Base-by-base conservation (phyloP, 2,888 invertebrate genomes). In the Lottia scabra region DNA sequence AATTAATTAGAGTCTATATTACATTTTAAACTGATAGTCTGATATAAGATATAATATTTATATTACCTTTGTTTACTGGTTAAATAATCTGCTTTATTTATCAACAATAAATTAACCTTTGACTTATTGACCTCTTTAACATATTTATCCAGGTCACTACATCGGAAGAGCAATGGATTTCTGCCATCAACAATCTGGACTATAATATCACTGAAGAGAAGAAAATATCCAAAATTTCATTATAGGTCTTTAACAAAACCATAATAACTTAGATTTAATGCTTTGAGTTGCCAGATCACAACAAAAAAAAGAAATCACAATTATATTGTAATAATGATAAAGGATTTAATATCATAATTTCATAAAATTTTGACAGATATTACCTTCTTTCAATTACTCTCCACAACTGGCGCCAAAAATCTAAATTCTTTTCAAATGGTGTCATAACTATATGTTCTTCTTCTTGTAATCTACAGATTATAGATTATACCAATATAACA, bases 371-470 rank as follows among this genome's bases (percentile, higher is more conserved):
- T 38, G 38, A 8, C 5, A 6, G 3, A 38, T 38, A 8, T 38
- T 72, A 90, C 86, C 92, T 92, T 81, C 95, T 93, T 89, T 99
- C 99, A n/a, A 99, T 93, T 0, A 99, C 99, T 81, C 99, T 92
- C 99, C 99, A 99, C 45, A 99, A 89, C 88, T 99, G 99, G 66
- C 98, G 93, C 99, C 99, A 99, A 83, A 99, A 95, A 88, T 99
- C 98, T 26, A 99, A 89, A 90, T 99, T 99, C 85, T 96, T 95
- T 87, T 99, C 99, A 90, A 97, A 99, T 0, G 99, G 99, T 0
- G 99, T 99, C 78, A 99, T 90, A 0, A 95, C 91, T 2, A 98
- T 91, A 0, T 93, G 94, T 64, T 97, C 93, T 19, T 93, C 83
- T 69, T 88, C 89, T 72, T 88, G 85, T 48, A 89, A 71, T 23